Base-by-base conservation (phyloP, 2,113 vertebrate genomes). In the Mirza zaza region DNA sequence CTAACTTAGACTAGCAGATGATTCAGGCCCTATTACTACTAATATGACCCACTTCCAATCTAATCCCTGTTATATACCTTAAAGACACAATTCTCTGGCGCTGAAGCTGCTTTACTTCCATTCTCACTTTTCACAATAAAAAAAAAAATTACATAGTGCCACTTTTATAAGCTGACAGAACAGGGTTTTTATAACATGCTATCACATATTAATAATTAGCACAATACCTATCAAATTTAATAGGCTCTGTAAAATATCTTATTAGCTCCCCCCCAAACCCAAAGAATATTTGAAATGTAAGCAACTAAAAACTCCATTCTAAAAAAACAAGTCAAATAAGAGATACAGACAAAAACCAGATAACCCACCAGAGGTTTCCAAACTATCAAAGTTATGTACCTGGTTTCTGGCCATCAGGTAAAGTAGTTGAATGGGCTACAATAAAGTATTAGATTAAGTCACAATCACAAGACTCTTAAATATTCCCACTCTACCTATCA, bases 321-420 rank as follows among this genome's bases (percentile, higher is more conserved):
- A 84, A 96, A 90, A 45, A 94, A 83, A 94, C 63, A 32, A 84
- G 29, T 39, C 59, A 95, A 73, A 32, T 17, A 45, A 93, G 42
- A 95, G 27, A 9, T 42, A 36, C 2, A 68, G 18, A 48, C n/a
- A 57, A 75, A 80, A 83, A 55, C 85, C 39, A 80, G 48, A 39
- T 12, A 90, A 55, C 21, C 50, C 17, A 63, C 14, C 36, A 92
- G 63, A 84, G 59, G 83, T 50, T 87, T 73, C 45, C 75, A 76
- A 80, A 80, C 32, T 36, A 21, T 55, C 32, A 57, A 57, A 82
- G 2, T 82, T 86, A 77, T 21, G 90, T 18, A 90, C 32, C 4
- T 76, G 36, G 34, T 18, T 88, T 42, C 0, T 63, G 71, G 75
- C 21, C 36, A 57, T 59, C 63, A 75, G 75, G n/a, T 86, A 79